Evolutionary conservation across 2,113 vertebrate genomes (phyloP).

Genomic region (Ophiodon elongatus): DNA sequence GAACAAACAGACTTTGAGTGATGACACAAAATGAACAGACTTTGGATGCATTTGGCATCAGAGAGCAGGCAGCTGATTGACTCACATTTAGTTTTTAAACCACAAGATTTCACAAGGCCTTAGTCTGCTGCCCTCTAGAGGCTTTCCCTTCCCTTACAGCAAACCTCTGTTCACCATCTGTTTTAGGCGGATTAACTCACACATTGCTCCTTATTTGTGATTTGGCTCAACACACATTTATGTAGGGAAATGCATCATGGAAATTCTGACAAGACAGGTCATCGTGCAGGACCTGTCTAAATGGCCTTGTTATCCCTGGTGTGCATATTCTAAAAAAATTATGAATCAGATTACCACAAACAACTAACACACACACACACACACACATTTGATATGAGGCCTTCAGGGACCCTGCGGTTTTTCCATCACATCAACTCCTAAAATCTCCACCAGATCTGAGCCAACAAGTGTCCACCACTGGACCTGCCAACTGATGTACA

Average conservation of each 20-base stretch:
- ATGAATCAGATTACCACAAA: neutral
- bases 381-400: neutral
- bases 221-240: neutral
- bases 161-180: neutral
- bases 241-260: neutral
- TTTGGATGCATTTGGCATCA: neutral
- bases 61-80: neutral
- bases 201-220: neutral
- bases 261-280: neutral
- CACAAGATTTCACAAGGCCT: constrained; percentile 15
- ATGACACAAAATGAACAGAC: neutral
- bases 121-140: constrained; percentile 28
- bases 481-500: neutral
- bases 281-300: neutral
- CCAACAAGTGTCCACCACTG: neutral
- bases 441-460: neutral
- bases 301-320: neutral
- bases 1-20: neutral
- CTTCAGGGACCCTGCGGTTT: neutral
- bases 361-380: neutral
- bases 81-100: constrained; percentile 15
- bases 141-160: neutral
- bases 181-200: neutral
- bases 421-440: no score
- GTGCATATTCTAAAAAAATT: neutral